Conservation (phyloP, 2,113 vertebrate species). For the Bufo bufo region DNA sequence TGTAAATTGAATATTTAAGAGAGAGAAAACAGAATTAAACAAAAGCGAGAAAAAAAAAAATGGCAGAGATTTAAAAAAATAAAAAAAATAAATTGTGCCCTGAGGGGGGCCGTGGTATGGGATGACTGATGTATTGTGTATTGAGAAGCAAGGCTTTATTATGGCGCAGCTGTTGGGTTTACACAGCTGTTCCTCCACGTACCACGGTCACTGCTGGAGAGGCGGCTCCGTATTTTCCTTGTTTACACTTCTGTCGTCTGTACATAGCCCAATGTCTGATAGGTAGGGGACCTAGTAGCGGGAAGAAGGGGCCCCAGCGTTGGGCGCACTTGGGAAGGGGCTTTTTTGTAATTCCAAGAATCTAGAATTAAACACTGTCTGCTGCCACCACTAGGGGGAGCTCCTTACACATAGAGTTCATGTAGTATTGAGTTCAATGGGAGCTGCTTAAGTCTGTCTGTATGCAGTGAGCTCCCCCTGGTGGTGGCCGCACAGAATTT, state of each 20-base stretch:
- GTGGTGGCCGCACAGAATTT: neutral
- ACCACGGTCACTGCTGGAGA: neutral
- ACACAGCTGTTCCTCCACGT: constrained; percentile 4
- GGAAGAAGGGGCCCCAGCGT: too few relatives aligned
- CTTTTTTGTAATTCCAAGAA: too few relatives aligned
- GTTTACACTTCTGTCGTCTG: neutral
- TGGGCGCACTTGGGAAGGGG: too few relatives aligned
- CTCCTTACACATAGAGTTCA: too few relatives aligned
- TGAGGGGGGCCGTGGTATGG: neutral
- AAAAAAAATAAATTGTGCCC: neutral
- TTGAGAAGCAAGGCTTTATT: neutral
- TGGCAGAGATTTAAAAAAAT: too few relatives aligned
- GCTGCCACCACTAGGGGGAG: neutral
- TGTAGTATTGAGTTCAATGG: too few relatives aligned
- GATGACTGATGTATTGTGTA: constrained; percentile 21
- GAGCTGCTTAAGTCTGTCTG: too few relatives aligned
- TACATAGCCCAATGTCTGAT: too few relatives aligned
- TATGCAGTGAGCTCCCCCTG: neutral
- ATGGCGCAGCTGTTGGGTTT: neutral
- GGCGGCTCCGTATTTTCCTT: neutral
- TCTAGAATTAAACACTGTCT: neutral
- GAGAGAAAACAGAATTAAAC: constrained; percentile 7
- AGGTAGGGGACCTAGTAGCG: too few relatives aligned
- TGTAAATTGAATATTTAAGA: constrained; percentile 15
- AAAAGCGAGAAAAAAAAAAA: neutral